Base-by-base conservation (phyloP, 35 echinoderm and acorn worm species). In the Ophioderma brevispina region DNA sequence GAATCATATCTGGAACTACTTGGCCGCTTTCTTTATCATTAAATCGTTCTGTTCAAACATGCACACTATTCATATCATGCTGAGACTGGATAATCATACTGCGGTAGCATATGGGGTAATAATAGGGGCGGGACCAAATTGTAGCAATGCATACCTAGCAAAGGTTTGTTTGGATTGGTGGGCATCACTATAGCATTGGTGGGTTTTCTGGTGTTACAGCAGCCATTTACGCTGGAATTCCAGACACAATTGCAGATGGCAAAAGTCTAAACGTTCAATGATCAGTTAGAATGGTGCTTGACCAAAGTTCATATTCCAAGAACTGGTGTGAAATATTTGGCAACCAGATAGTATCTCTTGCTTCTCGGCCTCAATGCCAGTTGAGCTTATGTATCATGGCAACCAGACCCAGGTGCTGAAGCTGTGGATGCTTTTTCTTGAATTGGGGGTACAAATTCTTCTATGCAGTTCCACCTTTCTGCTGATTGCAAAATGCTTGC, bases 391-490 rank as follows among this genome's bases (percentile, higher is more conserved):
- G 82, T 82, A 0, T 87, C 93, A 33, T 94, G 87, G 92, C 78
- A 82, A 87, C 92, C 92, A 37, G 88, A 94, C 56, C 92, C 92
- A 81, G 77, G 59, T 19, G 87, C 82, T 15, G 1, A n/a, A 52
- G 37, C n/a, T 30, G 77, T 76, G 40, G 84, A 94, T 90, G 92
- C 87, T 31, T 94, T 90, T 37, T 80, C 87, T 39, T 87, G 1
- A n/a, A 90, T 77, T 94, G 88, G 92, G 56, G 64, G 25, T 30
- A 21, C 32, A 37, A 80, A 5, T 34, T 84, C 6, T 92, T 96
- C 83, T 95, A 96, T 92, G 94, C 94, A 31, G 92, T 92, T 35
- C 94, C 90, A 19, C 86, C 49, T 52, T 92, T 89, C 41, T 64
- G 38, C 40, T 92, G 79, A 19, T 96, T 36, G 63, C 59, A 78